phyloP scores from a whole-genome alignment of 2,113 vertebrate species.

The Reinhardtius hippoglossoides region DNA sequence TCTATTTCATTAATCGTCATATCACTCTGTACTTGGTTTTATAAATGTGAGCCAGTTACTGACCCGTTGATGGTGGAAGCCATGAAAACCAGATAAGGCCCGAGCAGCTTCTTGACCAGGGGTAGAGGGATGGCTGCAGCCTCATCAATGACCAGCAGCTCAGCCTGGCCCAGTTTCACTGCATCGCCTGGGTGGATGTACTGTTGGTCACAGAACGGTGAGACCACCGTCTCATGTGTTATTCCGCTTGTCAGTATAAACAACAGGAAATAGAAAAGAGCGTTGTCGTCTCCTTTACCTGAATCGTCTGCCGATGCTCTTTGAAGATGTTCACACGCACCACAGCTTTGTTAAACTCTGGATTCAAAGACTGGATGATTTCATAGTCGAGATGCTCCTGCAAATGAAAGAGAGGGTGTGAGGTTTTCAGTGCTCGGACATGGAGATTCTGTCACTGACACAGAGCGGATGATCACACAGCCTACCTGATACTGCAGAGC shows the following conservation, averaged over 20 bases:
- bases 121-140: constrained; percentile 97
- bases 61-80: constrained; percentile 98
- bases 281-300: constrained; percentile 80
- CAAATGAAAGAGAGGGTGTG: background rate
- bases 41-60: constrained; percentile 11
- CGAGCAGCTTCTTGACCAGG: constrained; percentile 93
- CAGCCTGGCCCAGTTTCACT: constrained; percentile 95
- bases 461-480: background rate
- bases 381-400: constrained; percentile 98
- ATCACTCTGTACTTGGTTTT: background rate
- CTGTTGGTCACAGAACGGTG: constrained; percentile 72
- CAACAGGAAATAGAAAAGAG: background rate
- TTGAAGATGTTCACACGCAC: constrained; percentile 97
- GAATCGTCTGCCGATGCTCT: constrained; percentile 97
- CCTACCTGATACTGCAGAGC: constrained; percentile 84
- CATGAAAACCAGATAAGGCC: constrained; percentile 98
- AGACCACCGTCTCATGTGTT: background rate
- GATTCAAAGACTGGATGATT: constrained; percentile 97
- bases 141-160: constrained; percentile 96
- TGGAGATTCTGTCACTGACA: background rate
- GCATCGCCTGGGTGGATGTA: constrained; percentile 96
- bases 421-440: background rate
- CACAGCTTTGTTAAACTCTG: constrained; percentile 98
- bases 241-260: background rate
- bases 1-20: background rate